phyloP scores from a whole-genome alignment of 2,888 invertebrate species.

The Argyresthia albistria region DNA sequence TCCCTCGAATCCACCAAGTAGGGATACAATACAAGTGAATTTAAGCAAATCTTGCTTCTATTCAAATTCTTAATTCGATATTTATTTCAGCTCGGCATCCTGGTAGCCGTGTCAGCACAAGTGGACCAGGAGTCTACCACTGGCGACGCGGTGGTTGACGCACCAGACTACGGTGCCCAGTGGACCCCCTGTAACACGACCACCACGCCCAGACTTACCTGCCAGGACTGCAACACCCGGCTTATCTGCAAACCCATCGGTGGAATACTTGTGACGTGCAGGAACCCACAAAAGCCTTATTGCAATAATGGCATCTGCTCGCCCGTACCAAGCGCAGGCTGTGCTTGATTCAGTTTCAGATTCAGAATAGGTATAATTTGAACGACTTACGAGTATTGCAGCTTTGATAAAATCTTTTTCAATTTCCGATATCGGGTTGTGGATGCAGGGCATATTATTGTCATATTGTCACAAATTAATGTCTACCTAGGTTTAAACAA shows the following conservation, averaged over 20 bases:
- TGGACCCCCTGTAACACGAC: conserved; percentile 29
- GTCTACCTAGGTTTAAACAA: too few species aligned
- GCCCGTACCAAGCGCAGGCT: conserved; percentile 24
- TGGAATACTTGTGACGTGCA: conserved; percentile 30
- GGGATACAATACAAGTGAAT: too few species aligned
- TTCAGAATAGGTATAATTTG: background rate
- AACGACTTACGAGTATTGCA: background rate
- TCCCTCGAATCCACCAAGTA: too few species aligned
- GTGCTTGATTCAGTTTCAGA: conserved; percentile 14
- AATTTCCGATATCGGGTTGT: too few species aligned
- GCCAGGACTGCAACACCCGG: conserved; percentile 34
- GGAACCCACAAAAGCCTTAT: conserved; percentile 24
- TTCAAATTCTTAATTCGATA: background rate
- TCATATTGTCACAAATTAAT: too few species aligned
- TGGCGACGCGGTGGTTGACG: background rate
- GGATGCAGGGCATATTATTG: too few species aligned
- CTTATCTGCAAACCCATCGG: conserved; percentile 37
- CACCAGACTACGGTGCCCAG: background rate
- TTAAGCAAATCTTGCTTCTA: too few species aligned
- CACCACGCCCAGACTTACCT: conserved; percentile 22
- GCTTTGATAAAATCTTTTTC: background rate
- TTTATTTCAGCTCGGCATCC: conserved; percentile 14
- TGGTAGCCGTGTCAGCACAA: conserved; percentile 14
- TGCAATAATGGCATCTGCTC: conserved; percentile 44
- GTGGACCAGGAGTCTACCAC: background rate